Conservation (phyloP, 2,113 vertebrate genomes). For the Dryoscopus gambensis region DNA sequence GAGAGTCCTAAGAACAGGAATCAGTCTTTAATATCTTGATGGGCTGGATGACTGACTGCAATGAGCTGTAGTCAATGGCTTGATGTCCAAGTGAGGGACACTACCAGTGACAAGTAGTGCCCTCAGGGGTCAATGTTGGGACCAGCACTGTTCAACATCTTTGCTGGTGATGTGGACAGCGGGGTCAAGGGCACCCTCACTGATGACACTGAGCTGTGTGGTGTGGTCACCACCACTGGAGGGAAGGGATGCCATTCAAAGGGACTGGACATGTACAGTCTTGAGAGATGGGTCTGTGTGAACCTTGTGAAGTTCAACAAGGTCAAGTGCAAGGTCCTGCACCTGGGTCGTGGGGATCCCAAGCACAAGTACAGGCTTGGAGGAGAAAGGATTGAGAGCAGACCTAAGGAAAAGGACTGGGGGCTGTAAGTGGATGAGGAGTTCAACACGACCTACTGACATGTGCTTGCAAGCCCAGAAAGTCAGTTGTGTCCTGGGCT, state of each 20-base stretch:
- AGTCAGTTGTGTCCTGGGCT: neutral
- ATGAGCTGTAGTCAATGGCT: neutral
- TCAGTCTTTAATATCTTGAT: neutral
- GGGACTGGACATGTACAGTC: neutral
- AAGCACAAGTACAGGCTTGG: neutral
- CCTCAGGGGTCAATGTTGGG: neutral
- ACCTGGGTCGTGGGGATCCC: neutral
- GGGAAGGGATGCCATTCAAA: neutral
- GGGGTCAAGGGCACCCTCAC: neutral
- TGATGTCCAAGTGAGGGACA: neutral
- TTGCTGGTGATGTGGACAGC: neutral
- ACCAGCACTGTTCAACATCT: neutral
- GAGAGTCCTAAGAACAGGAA: neutral
- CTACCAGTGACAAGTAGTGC: neutral
- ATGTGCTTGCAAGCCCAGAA: neutral
- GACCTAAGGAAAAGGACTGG: neutral
- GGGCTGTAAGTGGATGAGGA: neutral
- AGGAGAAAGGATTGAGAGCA: neutral
- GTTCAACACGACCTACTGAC: neutral
- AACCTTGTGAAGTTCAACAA: neutral
- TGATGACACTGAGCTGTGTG: neutral
- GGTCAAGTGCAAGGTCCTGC: neutral
- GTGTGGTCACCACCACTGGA: neutral
- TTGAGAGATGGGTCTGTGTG: neutral
- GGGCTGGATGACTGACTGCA: neutral